Conservation (phyloP, 2,888 invertebrate genomes). For the Pegoplata infirma region DNA sequence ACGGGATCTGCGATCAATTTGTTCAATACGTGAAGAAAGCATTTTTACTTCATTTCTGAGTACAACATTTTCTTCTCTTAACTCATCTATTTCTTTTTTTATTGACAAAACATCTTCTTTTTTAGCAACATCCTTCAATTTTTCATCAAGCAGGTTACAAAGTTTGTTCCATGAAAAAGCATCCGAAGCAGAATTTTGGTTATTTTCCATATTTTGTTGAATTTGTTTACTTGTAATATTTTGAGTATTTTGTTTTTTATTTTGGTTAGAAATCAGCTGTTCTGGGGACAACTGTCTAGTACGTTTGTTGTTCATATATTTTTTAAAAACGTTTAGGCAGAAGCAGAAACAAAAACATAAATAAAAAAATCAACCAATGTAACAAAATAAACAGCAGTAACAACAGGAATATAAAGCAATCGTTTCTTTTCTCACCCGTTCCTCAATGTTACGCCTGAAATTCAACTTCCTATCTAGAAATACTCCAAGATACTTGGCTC, state of each 20-base stretch:
- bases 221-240: background rate
- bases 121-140: background rate
- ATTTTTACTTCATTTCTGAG: background rate
- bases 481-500: too few species aligned
- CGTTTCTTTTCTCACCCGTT: too few species aligned
- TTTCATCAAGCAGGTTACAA: background rate
- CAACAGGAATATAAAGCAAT: too few species aligned
- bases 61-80: background rate
- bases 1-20: slow-evolving; percentile 11
- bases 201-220: background rate
- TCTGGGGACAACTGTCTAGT: background rate
- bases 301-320: background rate
- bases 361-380: background rate
- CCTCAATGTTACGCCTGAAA: too few species aligned
- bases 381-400: background rate
- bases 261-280: background rate
- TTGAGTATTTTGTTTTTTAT: background rate
- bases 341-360: background rate
- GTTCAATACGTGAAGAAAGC: slow-evolving; percentile 2
- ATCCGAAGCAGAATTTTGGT: background rate
- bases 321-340: background rate
- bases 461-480: too few species aligned
- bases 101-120: background rate
- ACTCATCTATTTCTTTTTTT: background rate
- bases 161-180: background rate